Evolutionary conservation across 2,888 invertebrate genomes (phyloP).

Genomic region (Sphinx pinastri): DNA sequence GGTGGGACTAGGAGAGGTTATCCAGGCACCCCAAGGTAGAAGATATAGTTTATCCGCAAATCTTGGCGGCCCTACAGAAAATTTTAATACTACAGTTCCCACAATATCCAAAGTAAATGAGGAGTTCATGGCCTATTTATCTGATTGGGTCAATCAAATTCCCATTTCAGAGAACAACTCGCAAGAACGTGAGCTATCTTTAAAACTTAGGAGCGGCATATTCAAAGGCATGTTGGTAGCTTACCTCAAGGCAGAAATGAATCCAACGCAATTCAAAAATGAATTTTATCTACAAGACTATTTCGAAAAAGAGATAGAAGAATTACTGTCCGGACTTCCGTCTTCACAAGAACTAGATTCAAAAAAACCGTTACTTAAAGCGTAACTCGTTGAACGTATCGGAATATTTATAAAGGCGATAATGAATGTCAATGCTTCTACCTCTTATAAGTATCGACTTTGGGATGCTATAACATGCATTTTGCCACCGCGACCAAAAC

Average conservation of each 20-base stretch:
- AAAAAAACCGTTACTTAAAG: constrained; percentile 53
- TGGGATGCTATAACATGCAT: neutral
- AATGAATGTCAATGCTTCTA: constrained; percentile 41
- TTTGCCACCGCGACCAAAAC: neutral
- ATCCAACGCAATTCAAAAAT: constrained; percentile 51
- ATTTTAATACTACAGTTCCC: constrained; percentile 33
- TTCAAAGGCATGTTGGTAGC: constrained; percentile 61
- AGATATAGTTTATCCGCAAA: neutral
- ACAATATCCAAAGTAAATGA: constrained; percentile 47
- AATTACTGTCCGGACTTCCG: constrained; percentile 56
- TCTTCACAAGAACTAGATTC: constrained; percentile 51
- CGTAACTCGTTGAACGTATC: constrained; percentile 57
- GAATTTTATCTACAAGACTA: constrained; percentile 59
- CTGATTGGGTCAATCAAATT: constrained; percentile 57
- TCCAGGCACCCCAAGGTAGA: neutral
- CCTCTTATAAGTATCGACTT: constrained; percentile 45
- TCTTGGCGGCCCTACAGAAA: neutral
- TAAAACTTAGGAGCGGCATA: constrained; percentile 53
- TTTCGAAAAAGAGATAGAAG: constrained; percentile 66
- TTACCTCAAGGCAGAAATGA: constrained; percentile 57
- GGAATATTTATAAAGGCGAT: constrained; percentile 44
- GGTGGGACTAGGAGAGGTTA: neutral
- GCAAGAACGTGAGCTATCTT: constrained; percentile 44
- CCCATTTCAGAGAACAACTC: constrained; percentile 47
- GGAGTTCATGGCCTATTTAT: constrained; percentile 52